Percentiles rank a stretch among this genome's conserved stretches.
phyloP scores from a whole-genome alignment of 2,888 invertebrate species.

The Trichopria drosophilae region DNA sequence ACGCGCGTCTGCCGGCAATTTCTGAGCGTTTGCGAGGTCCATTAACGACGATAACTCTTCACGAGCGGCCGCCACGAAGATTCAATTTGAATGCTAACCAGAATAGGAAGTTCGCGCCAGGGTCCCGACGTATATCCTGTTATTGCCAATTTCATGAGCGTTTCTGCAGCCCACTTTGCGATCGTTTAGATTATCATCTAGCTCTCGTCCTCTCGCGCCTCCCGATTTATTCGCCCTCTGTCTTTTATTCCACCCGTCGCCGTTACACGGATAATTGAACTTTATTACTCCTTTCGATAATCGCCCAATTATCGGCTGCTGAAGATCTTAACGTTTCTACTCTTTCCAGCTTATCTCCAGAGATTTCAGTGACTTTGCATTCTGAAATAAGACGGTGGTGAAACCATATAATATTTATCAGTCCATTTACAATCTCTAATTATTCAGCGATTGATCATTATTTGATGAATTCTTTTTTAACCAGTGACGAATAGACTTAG shows the following conservation, averaged over 20 bases:
- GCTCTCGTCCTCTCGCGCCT: conserved; percentile 14
- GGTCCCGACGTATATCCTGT: conserved; percentile 45
- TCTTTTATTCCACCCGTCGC: conserved; percentile 28
- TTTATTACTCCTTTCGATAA: conserved; percentile 35
- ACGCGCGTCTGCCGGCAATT: conserved; percentile 48
- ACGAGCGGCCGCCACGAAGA: conserved; percentile 52
- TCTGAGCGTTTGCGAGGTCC: conserved; percentile 50
- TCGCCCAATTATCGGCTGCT: not conserved
- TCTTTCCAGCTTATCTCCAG: too few relatives aligned
- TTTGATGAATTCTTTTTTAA: too few relatives aligned
- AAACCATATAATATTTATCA: too few relatives aligned
- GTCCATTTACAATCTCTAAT: too few relatives aligned
- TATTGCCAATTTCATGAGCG: conserved; percentile 54
- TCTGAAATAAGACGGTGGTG: too few relatives aligned
- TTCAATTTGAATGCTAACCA: conserved; percentile 58
- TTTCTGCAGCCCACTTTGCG: conserved; percentile 54
- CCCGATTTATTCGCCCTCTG: conserved; percentile 26
- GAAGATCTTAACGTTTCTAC: too few relatives aligned
- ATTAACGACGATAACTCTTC: conserved; percentile 55
- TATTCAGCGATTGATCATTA: too few relatives aligned
- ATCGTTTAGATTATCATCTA: conserved; percentile 56
- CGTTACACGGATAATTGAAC: conserved; percentile 45
- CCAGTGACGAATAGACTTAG: too few relatives aligned
- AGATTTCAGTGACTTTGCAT: too few relatives aligned
- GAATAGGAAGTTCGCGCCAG: conserved; percentile 52